phyloP scores from a whole-genome alignment of 2,113 vertebrate genomes.

The Ceyx melanurus region DNA sequence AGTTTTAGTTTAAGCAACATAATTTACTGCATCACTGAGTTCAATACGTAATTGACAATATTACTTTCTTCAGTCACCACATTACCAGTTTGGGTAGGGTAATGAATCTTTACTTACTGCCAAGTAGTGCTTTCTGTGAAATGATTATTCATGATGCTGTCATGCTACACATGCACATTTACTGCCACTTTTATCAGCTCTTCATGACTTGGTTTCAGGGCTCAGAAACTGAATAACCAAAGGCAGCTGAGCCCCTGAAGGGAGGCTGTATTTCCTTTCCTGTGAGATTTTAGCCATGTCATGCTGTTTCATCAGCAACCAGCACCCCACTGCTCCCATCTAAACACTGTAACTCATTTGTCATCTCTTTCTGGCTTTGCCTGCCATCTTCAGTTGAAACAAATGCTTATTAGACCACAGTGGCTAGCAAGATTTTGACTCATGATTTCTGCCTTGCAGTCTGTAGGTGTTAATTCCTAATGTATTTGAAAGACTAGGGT shows the following conservation, averaged over 20 bases:
- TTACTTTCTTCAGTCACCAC: background rate
- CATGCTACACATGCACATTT: background rate
- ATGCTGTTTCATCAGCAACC: background rate
- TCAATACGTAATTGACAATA: slow-evolving; percentile 6
- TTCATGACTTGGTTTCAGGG: background rate
- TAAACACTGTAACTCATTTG: background rate
- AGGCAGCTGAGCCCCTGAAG: background rate
- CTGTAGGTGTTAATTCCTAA: background rate
- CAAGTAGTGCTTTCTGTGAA: slow-evolving; percentile 2
- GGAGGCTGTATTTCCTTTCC: background rate
- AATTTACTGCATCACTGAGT: background rate
- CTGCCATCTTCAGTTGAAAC: background rate
- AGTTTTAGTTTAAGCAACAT: slow-evolving; percentile 23
- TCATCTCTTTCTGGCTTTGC: background rate
- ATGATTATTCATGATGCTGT: background rate
- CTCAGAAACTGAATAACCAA: background rate
- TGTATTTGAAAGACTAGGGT: background rate
- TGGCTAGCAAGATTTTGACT: background rate
- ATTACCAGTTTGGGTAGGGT: background rate
- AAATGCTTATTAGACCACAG: background rate
- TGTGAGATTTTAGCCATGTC: background rate
- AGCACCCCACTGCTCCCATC: background rate
- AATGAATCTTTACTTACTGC: slow-evolving; percentile 1
- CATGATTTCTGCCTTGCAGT: background rate
- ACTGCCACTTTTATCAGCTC: background rate